Base-by-base conservation (phyloP, 2,113 vertebrate species). In the Ptychochromis oligacanthus region DNA sequence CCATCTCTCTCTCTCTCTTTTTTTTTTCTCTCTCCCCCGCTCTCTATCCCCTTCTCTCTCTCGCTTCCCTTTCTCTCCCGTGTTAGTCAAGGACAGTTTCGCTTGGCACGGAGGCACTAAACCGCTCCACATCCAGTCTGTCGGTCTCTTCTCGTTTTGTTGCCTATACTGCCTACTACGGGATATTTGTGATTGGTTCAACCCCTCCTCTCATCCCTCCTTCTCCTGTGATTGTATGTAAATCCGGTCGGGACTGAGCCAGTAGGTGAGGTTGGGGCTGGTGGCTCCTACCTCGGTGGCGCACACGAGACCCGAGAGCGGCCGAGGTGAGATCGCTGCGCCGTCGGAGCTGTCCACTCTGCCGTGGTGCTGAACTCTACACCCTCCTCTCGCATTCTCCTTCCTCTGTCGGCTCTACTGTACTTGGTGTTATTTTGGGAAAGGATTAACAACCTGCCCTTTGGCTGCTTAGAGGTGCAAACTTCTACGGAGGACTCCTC, bases 331-430 rank as follows among this genome's bases (percentile, higher is more conserved):
- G 92, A 92, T 90, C 82, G 83, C 79, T 86, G 84, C 81, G 81
- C 89, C 22, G 79, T 61, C 79, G 93, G 94, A 95, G 94, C 95
- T 95, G 95, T 95, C 94, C 94, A 86, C 85, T 93, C 22, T 22
- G 61, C 82, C 22, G 85, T 84, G 93, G 95, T 96, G 93, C 96
- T 96, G 95, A 96, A 95, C 81, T 85, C 60, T 55, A 52, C 28
- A 34, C 7, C n/a, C 18, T 58, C 56, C 2, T 56, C 58, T 20
- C 34, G 31, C 26, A 56, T 24, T 54, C 54, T 20, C 59, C 22
- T 26, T 10, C 6, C 18, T 46, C 46, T 2, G 1, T 60, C 56
- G 55, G 54, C 77, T 87, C 77, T 31, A 1, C 82, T 78, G 70
- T 24, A 46, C 67, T 20, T 31, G 36, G 0, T 55, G 56, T 20